These are phyloP conservation scores for Syritta pipiens DNA, from an alignment of 2,888 invertebrate genomes.

Conservation along the genomic window DNA sequence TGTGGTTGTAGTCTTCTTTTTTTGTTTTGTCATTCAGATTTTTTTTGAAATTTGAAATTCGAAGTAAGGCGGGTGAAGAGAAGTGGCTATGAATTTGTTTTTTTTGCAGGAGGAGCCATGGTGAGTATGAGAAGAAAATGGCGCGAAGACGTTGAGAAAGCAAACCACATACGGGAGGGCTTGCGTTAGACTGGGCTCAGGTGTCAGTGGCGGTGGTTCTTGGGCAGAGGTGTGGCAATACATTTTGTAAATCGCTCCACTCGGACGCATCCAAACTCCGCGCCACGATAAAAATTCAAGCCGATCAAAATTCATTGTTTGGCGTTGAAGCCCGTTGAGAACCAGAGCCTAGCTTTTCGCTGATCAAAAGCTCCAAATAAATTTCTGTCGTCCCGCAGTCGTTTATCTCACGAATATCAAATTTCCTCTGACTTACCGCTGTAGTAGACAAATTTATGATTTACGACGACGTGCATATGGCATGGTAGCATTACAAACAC, in stretches of 20 bases:
- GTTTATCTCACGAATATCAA: constrained; percentile 54
- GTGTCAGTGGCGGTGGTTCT: too few relatives aligned
- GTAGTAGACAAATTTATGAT: constrained; percentile 63
- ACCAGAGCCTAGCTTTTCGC: too few relatives aligned
- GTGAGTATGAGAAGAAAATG: constrained; percentile 27
- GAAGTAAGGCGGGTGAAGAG: constrained; percentile 14
- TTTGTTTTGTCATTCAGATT: constrained; percentile 6
- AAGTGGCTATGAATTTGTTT: too few relatives aligned
- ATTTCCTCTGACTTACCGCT: constrained; percentile 11
- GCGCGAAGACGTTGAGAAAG: constrained; percentile 8
- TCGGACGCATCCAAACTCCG: too few relatives aligned
- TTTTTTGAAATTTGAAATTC: constrained; percentile 31
- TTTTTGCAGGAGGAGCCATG: constrained; percentile 43
- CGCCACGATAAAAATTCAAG: too few relatives aligned
- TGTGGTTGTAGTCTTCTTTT: neutral
- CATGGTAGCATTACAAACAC: constrained; percentile 21
- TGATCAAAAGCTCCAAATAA: too few relatives aligned
- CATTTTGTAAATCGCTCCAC: too few relatives aligned
- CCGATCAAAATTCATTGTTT: too few relatives aligned
- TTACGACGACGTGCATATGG: constrained; percentile 59
- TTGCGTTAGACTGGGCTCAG: too few relatives aligned
- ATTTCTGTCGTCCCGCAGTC: neutral
- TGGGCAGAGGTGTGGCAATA: too few relatives aligned
- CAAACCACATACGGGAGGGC: neutral
- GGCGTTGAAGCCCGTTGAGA: too few relatives aligned